Evolutionary conservation across 1,140 invertebrate species (phyloP).

Genomic region (Drosophila parvula): DNA sequence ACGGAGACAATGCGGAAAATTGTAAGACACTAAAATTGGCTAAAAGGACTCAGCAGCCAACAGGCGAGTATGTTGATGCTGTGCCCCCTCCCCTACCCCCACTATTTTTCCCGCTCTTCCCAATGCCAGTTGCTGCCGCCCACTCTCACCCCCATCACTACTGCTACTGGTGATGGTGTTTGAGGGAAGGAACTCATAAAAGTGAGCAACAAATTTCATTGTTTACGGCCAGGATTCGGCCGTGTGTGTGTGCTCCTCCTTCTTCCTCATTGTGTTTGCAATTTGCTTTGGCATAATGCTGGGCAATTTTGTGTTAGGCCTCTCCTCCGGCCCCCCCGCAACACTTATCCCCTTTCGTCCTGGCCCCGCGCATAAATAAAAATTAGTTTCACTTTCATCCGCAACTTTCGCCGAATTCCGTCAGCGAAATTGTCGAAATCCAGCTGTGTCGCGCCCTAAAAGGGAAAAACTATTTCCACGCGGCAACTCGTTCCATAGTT

Average conservation of each 20-base stretch:
- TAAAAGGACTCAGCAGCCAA: conserved; percentile 66
- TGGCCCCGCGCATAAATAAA: conserved; percentile 52
- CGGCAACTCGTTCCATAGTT: not conserved
- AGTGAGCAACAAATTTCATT: conserved; percentile 83
- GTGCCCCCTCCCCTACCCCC: not conserved
- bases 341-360: conserved; percentile 22
- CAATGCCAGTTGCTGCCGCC: too few relatives aligned
- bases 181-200: conserved; percentile 77
- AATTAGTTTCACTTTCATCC: conserved; percentile 63
- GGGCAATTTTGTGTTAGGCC: conserved; percentile 53
- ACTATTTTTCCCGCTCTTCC: too few relatives aligned
- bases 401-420: conserved; percentile 34
- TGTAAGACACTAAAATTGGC: conserved; percentile 80
- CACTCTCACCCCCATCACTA: not conserved
- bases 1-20: conserved; percentile 78
- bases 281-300: conserved; percentile 54
- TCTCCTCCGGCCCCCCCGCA: not conserved
- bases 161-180: conserved; percentile 10
- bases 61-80: conserved; percentile 63
- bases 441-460: not conserved
- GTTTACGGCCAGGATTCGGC: conserved; percentile 56
- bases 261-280: conserved; percentile 29
- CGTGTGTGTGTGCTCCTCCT: conserved; percentile 12
- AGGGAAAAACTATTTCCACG: conserved; percentile 4
- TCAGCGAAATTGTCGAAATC: not conserved